A percentile compares a stretch with the other conserved stretches of the same genome.
Conservation (phyloP, 1,140 invertebrate genomes). For the Drosophila sechellia region DNA sequence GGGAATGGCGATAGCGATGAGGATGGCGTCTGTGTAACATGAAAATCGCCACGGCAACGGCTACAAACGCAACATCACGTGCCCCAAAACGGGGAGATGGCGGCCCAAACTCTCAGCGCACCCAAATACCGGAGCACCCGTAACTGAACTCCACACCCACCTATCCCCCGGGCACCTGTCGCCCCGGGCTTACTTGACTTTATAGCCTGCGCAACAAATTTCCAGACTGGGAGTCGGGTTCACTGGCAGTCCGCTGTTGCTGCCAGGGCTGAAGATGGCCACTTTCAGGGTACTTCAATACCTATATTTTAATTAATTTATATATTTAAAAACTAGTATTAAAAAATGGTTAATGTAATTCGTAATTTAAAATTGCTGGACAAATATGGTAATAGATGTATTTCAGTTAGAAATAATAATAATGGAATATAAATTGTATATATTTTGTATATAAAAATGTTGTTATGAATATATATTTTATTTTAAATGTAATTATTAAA, state of each 20-base stretch:
- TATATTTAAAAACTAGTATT: no score
- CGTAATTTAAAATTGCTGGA: no score
- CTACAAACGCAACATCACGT: conserved; percentile 75
- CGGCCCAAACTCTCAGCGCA: neutral
- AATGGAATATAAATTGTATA: neutral
- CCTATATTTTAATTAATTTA: no score
- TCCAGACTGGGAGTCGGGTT: conserved; percentile 29
- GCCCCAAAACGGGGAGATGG: conserved; percentile 43
- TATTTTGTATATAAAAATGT: no score
- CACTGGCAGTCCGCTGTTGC: neutral
- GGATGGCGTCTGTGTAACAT: conserved; percentile 74
- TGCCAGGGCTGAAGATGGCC: conserved; percentile 1
- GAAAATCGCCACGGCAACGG: conserved; percentile 75
- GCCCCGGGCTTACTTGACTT: conserved; percentile 59
- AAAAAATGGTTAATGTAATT: no score
- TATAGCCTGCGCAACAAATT: conserved; percentile 73
- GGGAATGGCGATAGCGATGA: conserved; percentile 30
- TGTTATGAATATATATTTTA: no score
- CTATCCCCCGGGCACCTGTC: conserved; percentile 16
- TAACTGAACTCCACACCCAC: conserved; percentile 9
- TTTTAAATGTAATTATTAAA: no score
- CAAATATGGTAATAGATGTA: no score
- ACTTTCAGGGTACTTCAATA: neutral
- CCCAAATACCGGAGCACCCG: conserved; percentile 10
- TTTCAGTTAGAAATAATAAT: no score